Base-by-base conservation (phyloP, 2,113 vertebrate species). In the Corythoichthys haematopterus region DNA sequence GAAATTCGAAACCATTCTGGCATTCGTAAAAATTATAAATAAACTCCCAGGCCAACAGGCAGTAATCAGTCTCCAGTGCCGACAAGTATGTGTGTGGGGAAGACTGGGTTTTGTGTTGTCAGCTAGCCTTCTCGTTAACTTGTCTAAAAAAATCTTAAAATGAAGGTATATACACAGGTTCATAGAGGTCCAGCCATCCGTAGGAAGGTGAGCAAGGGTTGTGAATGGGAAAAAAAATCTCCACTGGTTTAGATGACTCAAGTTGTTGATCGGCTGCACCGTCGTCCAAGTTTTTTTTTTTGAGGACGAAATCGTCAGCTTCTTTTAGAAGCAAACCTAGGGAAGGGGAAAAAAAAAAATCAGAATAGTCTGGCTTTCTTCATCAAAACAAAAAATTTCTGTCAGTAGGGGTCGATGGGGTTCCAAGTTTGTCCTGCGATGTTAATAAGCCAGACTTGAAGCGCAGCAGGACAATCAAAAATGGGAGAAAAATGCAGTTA, bases 81-180 rank as follows among this genome's bases (percentile, higher is more conserved):
- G 88, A 88, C 82, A 37, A 80, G 78, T 81, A 51, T 73, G 51
- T 65, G 16, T 43, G 40, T 52, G 56, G 56, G 65, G n/a, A 59
- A 69, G 68, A 61, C 37, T 55, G 52, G 76, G 20, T 79, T 76
- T 78, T 80, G 72, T 75, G 67, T 83, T 74, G 74, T 87, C 83
- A 82, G 74, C 84, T 88, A 90, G 87, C 87, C 87, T 87, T 85
- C 83, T 73, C 4, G 11, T 57, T 10, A 82, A 85, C 85, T 86
- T 76, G 81, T 87, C 88, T 93, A 92, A 93, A 92, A 93, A 87
- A 91, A 93, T 91, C 86, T 90, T 91, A 90, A 92, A 92, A 91
- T 90, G 74, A 92, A 91, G 81, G 87, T 93, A 93, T 93, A 76
- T 92, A 93, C 92, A 93, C 85, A 90, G 82, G 78, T 80, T 80